These are phyloP conservation scores for Arion vulgaris DNA, from an alignment of 1,140 invertebrate genomes.

Conservation along the genomic window DNA sequence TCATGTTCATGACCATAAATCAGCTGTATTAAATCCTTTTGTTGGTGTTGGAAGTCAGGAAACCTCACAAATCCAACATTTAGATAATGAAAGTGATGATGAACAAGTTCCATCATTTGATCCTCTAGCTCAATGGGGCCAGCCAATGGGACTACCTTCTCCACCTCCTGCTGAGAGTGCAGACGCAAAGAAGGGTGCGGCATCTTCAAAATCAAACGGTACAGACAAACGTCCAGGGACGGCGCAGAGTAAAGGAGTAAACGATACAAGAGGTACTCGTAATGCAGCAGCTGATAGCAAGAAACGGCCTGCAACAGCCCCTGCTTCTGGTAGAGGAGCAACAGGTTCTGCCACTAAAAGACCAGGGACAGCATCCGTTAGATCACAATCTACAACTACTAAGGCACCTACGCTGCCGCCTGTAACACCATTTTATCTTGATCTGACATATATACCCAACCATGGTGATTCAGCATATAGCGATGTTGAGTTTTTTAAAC, in stretches of 20 bases:
- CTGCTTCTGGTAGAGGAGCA: conserved; percentile 39
- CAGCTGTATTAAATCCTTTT: background rate
- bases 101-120: conserved; percentile 53
- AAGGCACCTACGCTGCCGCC: conserved; percentile 63
- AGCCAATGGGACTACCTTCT: conserved; percentile 89
- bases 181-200: background rate
- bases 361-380: conserved; percentile 49
- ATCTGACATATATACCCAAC: conserved; percentile 96
- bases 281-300: conserved; percentile 34
- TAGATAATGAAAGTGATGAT: conserved; percentile 13
- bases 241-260: conserved; percentile 7
- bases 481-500: conserved; percentile 95
- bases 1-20: background rate
- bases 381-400: conserved; percentile 49
- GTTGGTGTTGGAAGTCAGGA: background rate
- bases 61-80: background rate
- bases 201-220: background rate
- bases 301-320: conserved; percentile 42
- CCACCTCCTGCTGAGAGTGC: conserved; percentile 77
- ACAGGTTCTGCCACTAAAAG: conserved; percentile 49
- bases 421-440: conserved; percentile 84
- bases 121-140: conserved; percentile 87
- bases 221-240: background rate
- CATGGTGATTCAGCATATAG: conserved; percentile 95
- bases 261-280: background rate